Evolutionary conservation across 2,797 vertebrate species (phyloP).

Genomic region (Peromyscus nudipes): DNA sequence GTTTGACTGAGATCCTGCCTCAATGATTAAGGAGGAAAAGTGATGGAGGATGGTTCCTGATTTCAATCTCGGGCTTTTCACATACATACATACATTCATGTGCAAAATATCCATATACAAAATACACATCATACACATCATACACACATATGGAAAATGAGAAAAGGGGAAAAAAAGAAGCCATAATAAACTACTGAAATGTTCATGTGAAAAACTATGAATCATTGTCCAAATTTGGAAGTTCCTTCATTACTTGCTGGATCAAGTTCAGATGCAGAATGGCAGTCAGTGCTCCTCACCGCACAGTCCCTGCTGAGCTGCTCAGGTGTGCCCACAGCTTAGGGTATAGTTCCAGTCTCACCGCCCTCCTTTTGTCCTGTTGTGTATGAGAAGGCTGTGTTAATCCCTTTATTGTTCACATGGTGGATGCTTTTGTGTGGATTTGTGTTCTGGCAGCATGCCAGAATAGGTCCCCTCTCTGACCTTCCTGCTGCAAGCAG

Average conservation of each 20-base stretch:
- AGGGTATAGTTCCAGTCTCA: neutral
- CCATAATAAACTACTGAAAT: conserved; percentile 19
- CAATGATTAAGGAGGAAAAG: neutral
- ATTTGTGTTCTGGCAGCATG: neutral
- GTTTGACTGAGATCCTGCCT: neutral
- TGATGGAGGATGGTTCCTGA: neutral
- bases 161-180: neutral
- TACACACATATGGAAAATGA: neutral
- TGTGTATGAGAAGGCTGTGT: neutral
- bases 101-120: neutral
- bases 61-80: neutral
- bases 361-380: neutral
- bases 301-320: neutral
- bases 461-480: neutral
- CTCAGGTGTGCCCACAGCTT: neutral
- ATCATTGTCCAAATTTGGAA: conserved; percentile 40
- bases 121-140: neutral
- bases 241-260: neutral
- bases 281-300: neutral
- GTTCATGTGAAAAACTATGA: conserved; percentile 6
- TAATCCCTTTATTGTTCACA: neutral
- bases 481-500: neutral
- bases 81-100: no score
- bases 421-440: neutral
- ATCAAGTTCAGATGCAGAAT: neutral